Conservation (phyloP, 2,797 vertebrate genomes). For the Semotilus atromaculatus region DNA sequence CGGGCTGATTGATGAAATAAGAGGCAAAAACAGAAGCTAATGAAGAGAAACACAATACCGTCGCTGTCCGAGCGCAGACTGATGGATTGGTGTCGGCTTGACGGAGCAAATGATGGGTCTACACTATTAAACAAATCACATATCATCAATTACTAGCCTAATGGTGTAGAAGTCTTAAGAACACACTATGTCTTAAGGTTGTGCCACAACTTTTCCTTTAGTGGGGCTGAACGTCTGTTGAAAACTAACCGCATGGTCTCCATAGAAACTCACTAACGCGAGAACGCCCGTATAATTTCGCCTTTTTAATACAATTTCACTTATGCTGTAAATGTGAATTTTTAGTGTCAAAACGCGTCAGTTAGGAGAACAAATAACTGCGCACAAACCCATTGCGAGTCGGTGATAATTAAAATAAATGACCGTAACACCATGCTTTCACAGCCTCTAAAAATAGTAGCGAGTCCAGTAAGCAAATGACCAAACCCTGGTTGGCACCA, state of each 20-base stretch:
- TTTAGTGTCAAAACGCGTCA: neutral
- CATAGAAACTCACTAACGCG: conserved; percentile 21
- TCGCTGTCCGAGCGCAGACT: conserved; percentile 58
- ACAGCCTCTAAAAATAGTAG: conserved; percentile 61
- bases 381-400: conserved; percentile 24
- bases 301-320: neutral
- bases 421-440: conserved; percentile 55
- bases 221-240: neutral
- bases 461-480: conserved; percentile 57
- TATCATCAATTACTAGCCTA: conserved; percentile 46
- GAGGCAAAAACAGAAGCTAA: conserved; percentile 61
- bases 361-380: conserved; percentile 25
- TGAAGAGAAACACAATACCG: conserved; percentile 64
- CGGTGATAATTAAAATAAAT: conserved; percentile 67
- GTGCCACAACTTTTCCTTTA: conserved; percentile 17
- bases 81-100: conserved; percentile 62
- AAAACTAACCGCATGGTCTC: neutral
- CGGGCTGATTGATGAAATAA: conserved; percentile 61
- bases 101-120: conserved; percentile 55
- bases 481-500: conserved; percentile 61
- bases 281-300: neutral
- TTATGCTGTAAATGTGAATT: neutral
- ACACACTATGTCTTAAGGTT: conserved; percentile 15
- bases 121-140: conserved; percentile 51
- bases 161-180: conserved; percentile 31